Percentiles rank a stretch among this genome's conserved stretches.
Evolutionary conservation across 2,888 invertebrate species (phyloP).

Genomic region (Galeopsomyia nigrocyanea): DNA sequence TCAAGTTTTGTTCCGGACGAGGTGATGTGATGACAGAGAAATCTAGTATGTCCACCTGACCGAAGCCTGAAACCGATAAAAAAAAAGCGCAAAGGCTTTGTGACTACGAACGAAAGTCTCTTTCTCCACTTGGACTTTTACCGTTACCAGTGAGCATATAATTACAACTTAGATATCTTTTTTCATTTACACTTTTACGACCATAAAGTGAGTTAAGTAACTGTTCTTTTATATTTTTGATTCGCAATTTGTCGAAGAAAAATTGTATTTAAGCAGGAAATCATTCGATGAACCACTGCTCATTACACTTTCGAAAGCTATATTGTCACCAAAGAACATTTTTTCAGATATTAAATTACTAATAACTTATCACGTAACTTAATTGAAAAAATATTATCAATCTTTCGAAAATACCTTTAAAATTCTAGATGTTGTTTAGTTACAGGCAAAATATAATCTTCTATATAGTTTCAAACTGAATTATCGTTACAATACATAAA

Average conservation of each 20-base stretch:
- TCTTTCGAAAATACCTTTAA: too few relatives aligned
- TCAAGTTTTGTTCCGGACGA: slow-evolving; percentile 52
- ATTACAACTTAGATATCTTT: slow-evolving; percentile 45
- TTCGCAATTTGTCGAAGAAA: slow-evolving; percentile 22
- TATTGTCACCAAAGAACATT: too few relatives aligned
- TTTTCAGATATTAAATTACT: too few relatives aligned
- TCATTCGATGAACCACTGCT: slow-evolving; percentile 20
- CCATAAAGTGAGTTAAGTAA: slow-evolving; percentile 43
- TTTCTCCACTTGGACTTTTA: slow-evolving; percentile 41
- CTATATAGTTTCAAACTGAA: too few relatives aligned
- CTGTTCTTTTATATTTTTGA: slow-evolving; percentile 39
- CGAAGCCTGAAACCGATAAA: slow-evolving; percentile 52
- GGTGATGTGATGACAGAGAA: slow-evolving; percentile 55
- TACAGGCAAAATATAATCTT: too few relatives aligned
- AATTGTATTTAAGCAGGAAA: neutral
- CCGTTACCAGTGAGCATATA: slow-evolving; percentile 44
- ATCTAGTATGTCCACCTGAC: slow-evolving; percentile 50
- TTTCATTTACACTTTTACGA: slow-evolving; percentile 41
- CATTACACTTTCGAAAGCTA: too few relatives aligned
- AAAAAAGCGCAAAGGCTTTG: slow-evolving; percentile 40
- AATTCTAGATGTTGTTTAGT: too few relatives aligned
- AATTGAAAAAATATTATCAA: too few relatives aligned
- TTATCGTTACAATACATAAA: too few relatives aligned
- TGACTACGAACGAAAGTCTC: slow-evolving; percentile 32
- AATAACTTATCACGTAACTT: too few relatives aligned